Evolutionary conservation across 2,113 vertebrate species (phyloP), one percentile per base, ranked within the genome.

Genomic region (Geococcyx californianus): DNA sequence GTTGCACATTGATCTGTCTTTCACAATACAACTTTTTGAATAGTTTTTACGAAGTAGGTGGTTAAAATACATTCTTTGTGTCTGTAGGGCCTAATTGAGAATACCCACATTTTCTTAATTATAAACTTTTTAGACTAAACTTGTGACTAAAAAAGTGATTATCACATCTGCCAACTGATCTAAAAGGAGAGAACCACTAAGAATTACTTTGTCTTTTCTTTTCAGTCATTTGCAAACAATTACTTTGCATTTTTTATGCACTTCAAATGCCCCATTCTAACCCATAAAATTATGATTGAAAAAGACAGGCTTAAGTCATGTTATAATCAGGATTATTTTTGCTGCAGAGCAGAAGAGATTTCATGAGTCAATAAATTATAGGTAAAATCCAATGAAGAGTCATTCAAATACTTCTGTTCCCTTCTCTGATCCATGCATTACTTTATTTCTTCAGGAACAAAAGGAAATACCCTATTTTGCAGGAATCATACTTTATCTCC

Each of bases 311-410:
- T 24, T 74, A 56, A 79, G 42, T 93, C 62, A 9, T 28, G 16
- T 29, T 25, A 76, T 92, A 87, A 93, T 92, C 24, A 24, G 40
- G 31, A 95, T 78, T 87, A 90, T 87, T 82, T 87, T 79, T 93
- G 38, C 72, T 82, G 29, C 38, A 90, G 36, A 91, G 21, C 9
- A 78, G 20, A 89, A 17, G 42, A 12, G 20, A 13, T 66, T 85
- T 55, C 59, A 81, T 40, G 47, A 74, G 42, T 80, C 31, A 6
- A 1, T 55, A 77, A 76, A 75, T 91, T 87, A 38, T 66, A 67
- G n/a, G 38, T 87, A 92, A 94, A 91, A 73, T 28, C 24, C 31
- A 68, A 20, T 15, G 29, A 90, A 76, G 3, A 42, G 49, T 84
- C 33, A 80, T 62, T 75, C 34, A 56, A 90, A 87, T 33, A 76